Conservation (phyloP, 2,888 invertebrate species). For the Phyto melanocephala region DNA sequence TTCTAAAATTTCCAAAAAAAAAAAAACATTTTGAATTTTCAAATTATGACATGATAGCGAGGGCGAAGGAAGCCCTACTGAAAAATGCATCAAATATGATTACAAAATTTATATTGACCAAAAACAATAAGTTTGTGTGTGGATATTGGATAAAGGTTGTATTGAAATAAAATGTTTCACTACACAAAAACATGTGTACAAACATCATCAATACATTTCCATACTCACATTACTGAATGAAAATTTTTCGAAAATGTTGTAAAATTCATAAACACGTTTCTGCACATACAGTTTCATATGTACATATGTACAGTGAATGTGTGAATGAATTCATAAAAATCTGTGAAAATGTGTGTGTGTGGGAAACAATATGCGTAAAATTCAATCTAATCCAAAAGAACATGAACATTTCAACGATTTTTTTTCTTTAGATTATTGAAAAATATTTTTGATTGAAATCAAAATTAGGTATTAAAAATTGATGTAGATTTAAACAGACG, state of each 20-base stretch:
- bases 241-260: slow-evolving; percentile 24
- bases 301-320: too few species aligned
- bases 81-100: slow-evolving; percentile 1
- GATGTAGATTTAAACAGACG: too few species aligned
- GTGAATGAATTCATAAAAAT: neutral
- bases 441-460: too few species aligned
- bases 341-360: neutral
- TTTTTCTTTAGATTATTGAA: neutral
- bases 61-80: neutral
- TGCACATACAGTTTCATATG: neutral
- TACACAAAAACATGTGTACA: neutral
- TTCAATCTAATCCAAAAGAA: slow-evolving; percentile 48
- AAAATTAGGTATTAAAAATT: too few species aligned
- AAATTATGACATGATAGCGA: neutral
- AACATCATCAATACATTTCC: neutral
- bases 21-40: slow-evolving; percentile 35
- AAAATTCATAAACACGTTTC: slow-evolving; percentile 29
- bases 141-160: slow-evolving; percentile 39
- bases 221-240: neutral
- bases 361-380: slow-evolving; percentile 39
- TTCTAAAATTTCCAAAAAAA: slow-evolving; percentile 32
- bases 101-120: neutral
- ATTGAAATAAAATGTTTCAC: slow-evolving; percentile 39
- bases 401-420: slow-evolving; percentile 2
- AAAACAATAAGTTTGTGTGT: neutral